A percentile compares a stretch with the other conserved stretches of the same genome.
These are phyloP conservation scores for Etheostoma spectabile DNA, from an alignment of 2,113 vertebrate genomes.

Conservation along the genomic window DNA sequence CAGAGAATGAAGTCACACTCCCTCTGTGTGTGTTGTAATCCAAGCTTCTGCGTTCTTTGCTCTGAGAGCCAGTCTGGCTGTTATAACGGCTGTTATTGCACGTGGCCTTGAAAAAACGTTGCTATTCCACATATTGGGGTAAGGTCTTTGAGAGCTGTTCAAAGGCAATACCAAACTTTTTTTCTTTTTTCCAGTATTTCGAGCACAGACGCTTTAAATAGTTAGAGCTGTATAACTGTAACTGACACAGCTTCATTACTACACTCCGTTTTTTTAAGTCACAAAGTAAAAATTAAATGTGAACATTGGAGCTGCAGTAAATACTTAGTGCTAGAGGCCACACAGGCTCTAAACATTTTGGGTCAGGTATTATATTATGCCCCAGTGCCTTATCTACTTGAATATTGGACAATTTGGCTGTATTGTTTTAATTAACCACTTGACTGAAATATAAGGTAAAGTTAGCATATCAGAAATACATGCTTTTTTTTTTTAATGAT, in stretches of 20 bases:
- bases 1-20: no score
- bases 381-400: slow-evolving; percentile 75
- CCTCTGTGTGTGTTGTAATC: no score
- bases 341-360: slow-evolving; percentile 36
- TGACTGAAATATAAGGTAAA: slow-evolving; percentile 7
- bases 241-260: slow-evolving; percentile 1
- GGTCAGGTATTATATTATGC: slow-evolving; percentile 73
- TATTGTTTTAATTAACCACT: slow-evolving; percentile 19
- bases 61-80: no score
- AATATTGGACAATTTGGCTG: slow-evolving; percentile 52
- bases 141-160: no score
- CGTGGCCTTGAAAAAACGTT: no score
- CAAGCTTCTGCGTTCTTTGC: no score
- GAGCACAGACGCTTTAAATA: not conserved
- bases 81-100: no score
- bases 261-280: not conserved
- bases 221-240: not conserved
- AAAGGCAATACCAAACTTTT: no score
- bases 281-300: slow-evolving; percentile 31
- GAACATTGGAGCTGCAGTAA: slow-evolving; percentile 55
- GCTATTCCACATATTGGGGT: no score
- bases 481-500: slow-evolving; percentile 10
- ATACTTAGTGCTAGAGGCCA: slow-evolving; percentile 69
- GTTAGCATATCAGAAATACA: slow-evolving; percentile 21
- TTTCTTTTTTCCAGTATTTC: no score